Conservation (phyloP, 2,797 vertebrate genomes). For the Miopithecus talapoin region DNA sequence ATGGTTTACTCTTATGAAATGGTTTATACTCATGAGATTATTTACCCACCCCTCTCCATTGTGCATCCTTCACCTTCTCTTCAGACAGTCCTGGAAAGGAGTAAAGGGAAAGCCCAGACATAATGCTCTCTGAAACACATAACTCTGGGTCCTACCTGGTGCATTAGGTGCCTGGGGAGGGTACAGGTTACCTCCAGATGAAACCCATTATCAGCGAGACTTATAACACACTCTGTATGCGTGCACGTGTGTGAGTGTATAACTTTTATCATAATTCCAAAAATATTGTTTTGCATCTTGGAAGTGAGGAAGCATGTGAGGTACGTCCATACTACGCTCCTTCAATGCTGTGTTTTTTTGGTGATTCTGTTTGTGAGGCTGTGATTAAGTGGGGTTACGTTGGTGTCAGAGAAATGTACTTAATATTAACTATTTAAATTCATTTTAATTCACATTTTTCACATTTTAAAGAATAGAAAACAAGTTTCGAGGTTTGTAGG, state of each 20-base stretch:
- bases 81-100: background rate
- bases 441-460: background rate
- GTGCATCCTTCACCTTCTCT: background rate
- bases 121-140: rapidly evolving
- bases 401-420: background rate
- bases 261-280: background rate
- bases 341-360: background rate
- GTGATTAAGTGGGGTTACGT: background rate
- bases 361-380: background rate
- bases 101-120: rapidly evolving
- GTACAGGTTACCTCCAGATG: background rate
- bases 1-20: background rate
- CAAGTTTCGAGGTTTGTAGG: background rate
- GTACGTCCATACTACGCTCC: rapidly evolving
- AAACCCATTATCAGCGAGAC: background rate
- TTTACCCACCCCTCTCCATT: background rate
- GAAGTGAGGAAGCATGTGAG: background rate
- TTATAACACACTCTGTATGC: background rate
- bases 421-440: background rate
- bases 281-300: background rate
- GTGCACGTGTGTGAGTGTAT: rapidly evolving
- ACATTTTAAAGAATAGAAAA: background rate
- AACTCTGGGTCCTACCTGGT: background rate
- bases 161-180: background rate
- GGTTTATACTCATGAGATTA: background rate